These are phyloP conservation scores for Eretmodus cyanostictus DNA, from an alignment of 2,113 vertebrate species.

Conservation along the genomic window DNA sequence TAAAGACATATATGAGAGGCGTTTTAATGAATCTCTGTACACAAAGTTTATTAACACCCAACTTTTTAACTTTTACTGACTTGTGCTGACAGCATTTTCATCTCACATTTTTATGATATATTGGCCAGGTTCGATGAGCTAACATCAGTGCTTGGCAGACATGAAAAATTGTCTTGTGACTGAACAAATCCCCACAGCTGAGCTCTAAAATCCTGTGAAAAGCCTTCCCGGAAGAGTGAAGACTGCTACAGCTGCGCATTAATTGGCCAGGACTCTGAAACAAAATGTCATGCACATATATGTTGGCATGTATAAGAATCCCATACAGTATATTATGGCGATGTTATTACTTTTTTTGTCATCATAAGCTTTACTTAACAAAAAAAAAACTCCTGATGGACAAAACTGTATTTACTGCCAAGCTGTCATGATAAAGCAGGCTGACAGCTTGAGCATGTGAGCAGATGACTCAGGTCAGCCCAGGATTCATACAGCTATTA, in stretches of 20 bases:
- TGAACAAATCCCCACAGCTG: background rate
- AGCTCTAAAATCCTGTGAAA: background rate
- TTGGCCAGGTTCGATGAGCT: background rate
- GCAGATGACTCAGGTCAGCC: background rate
- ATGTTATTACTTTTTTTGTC: background rate
- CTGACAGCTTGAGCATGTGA: background rate
- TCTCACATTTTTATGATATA: background rate
- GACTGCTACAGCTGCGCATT: background rate
- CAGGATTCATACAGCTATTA: background rate
- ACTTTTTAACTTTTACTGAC: background rate
- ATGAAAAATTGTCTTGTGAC: background rate
- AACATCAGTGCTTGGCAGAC: background rate
- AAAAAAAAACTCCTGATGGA: background rate
- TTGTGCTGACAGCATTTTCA: background rate
- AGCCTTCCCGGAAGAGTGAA: background rate
- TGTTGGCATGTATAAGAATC: background rate
- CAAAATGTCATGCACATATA: background rate
- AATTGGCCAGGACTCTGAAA: background rate
- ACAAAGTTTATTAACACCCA: background rate
- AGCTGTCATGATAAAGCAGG: background rate
- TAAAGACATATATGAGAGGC: background rate
- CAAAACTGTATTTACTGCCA: background rate
- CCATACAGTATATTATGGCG: background rate
- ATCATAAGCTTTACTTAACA: background rate
- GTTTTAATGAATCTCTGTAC: background rate